Base-by-base conservation (phyloP, 1,140 invertebrate genomes). In the Pararge aegeria region DNA sequence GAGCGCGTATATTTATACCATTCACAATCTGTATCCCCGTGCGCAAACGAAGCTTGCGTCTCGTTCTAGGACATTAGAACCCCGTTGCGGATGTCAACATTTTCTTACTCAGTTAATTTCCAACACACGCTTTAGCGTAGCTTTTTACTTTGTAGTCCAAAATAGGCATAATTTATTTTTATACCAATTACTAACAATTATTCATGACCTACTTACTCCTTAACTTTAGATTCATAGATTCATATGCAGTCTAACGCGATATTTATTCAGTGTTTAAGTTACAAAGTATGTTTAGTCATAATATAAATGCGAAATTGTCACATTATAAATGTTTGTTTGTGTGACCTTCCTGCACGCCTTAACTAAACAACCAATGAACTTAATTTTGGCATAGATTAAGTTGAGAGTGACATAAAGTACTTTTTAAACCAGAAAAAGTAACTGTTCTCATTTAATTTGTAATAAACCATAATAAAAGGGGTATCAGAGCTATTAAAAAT, bases 1-100 rank as follows among this genome's bases (percentile, higher is more conserved):
- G 58, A 64, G 59, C 71, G 67, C 67, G 66, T 55, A 74, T 75
- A 83, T 87, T 78, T 88, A 88, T 88, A 88, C 70, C 72, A 68
- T 64, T 70, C 66, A 59, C 55, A 66, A 73, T 81, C 61, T 62
- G 55, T 65, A 83, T 76, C 83, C 85, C 85, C 84, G 73, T 71
- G 50, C 67, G 55, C 34, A 40, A 58, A 54, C 53, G 54, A 49
- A 55, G 30, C 51, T 62, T 37, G 48, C 37, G 49, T 52, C 38
- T 61, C 52, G 21, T 55, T 61, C 59, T 63, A 55, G 48, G 40
- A 40, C 49, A 40, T 63, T 63, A 63, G 55, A 62, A 16, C 44
- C 58, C 42, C 42, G 53, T 61, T 61, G 55, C 58, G 30, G 59
- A 61, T 55, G 59, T 38, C 44, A 40, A 48, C 34, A 50, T 61